Percentiles rank a stretch among this genome's conserved stretches.
phyloP scores from a whole-genome alignment of 2,113 vertebrate species.

The Oreamnos americanus region DNA sequence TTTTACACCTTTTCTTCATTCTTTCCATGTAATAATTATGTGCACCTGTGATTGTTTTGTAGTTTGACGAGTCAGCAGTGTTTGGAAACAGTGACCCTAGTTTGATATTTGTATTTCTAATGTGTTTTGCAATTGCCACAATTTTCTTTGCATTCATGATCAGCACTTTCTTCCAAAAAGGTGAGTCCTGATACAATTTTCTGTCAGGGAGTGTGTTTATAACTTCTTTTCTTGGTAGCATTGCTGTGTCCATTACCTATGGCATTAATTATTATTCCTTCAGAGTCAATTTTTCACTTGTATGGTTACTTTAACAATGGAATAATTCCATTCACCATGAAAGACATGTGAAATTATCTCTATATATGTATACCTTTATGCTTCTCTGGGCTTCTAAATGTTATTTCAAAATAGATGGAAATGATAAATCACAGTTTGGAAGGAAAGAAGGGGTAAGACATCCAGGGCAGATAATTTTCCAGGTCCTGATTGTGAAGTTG shows the following conservation, averaged over 20 bases:
- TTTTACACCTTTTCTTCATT: neutral
- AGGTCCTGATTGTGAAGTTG: neutral
- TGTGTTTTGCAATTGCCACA: constrained; percentile 88
- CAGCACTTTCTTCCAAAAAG: constrained; percentile 93
- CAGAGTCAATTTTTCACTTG: neutral
- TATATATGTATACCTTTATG: neutral
- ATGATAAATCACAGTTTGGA: neutral
- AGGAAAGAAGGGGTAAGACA: neutral
- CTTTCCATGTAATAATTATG: neutral
- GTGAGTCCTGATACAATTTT: constrained; percentile 74
- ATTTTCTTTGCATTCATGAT: constrained; percentile 98
- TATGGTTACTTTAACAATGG: neutral
- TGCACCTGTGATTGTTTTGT: neutral
- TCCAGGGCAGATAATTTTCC: neutral
- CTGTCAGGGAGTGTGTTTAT: neutral
- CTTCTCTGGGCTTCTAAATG: neutral
- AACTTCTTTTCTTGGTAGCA: neutral
- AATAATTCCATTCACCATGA: neutral
- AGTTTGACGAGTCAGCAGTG: constrained; percentile 90
- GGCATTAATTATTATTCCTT: neutral
- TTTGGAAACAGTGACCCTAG: constrained; percentile 91
- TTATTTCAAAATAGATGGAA: neutral
- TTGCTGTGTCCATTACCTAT: neutral
- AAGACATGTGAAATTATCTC: neutral
- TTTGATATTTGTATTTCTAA: constrained; percentile 91